Evolutionary conservation across 2,888 invertebrate genomes (phyloP).

Genomic region (Drosophila nr. perissopoda): DNA sequence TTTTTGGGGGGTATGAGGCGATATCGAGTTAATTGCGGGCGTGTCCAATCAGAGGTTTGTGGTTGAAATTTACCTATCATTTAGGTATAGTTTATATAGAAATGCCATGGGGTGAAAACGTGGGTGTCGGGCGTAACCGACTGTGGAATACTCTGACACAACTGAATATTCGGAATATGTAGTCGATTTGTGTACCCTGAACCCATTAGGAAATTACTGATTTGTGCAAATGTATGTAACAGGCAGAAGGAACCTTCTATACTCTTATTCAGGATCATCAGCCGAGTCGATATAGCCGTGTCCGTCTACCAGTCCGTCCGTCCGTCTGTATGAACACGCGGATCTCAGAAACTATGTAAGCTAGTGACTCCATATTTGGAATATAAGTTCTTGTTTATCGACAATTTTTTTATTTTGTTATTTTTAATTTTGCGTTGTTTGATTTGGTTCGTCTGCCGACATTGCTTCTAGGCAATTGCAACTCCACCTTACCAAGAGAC

Average conservation of each 20-base stretch:
- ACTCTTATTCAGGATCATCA: not conserved
- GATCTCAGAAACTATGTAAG: no score
- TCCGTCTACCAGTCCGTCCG: not conserved
- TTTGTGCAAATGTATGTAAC: no score
- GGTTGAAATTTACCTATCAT: constrained; percentile 22
- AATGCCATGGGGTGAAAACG: not conserved
- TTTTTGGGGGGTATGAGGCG: constrained; percentile 30
- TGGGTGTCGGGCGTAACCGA: not conserved
- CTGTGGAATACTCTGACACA: not conserved
- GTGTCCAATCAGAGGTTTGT: constrained; percentile 11
- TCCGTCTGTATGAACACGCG: not conserved
- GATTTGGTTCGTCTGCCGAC: constrained; percentile 45
- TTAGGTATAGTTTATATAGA: constrained; percentile 1
- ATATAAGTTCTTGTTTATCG: not conserved
- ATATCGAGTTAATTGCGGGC: constrained; percentile 51
- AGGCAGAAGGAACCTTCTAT: accelerated
- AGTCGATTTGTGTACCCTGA: not conserved
- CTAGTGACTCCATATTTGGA: not conserved
- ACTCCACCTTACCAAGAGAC: constrained; percentile 27
- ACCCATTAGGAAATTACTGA: no score
- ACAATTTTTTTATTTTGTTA: not conserved
- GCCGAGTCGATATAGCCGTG: not conserved
- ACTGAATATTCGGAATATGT: no score
- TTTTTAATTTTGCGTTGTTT: not conserved
- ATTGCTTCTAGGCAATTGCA: constrained; percentile 28